These are phyloP conservation scores for Tetheella fluctuosa DNA, from an alignment of 2,888 invertebrate genomes.

Conservation along the genomic window DNA sequence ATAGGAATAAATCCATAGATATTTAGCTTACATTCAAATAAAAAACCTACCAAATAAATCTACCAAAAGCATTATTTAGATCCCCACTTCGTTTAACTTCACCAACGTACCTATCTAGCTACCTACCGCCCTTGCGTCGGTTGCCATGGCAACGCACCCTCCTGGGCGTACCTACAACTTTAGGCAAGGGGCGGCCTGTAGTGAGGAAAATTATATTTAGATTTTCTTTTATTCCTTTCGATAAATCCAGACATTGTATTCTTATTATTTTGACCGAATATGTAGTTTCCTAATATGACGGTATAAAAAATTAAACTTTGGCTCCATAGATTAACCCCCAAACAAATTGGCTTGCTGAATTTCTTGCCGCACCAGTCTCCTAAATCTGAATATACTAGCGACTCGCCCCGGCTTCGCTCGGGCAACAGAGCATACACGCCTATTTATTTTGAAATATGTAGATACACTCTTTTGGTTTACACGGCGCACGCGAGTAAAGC, in stretches of 20 bases:
- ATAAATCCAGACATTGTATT: neutral
- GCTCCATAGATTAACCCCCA: too few relatives aligned
- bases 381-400: too few relatives aligned
- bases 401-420: too few relatives aligned
- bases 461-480: too few relatives aligned
- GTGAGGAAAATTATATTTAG: neutral
- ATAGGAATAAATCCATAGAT: neutral
- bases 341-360: too few relatives aligned
- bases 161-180: constrained; percentile 19
- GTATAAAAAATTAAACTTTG: too few relatives aligned
- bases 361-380: too few relatives aligned
- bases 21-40: neutral
- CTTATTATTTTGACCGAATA: neutral
- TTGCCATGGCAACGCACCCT: constrained; percentile 62
- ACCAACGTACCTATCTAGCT: neutral
- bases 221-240: constrained; percentile 9
- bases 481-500: too few relatives aligned
- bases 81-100: constrained; percentile 31
- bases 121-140: constrained; percentile 49
- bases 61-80: constrained; percentile 17
- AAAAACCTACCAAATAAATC: neutral
- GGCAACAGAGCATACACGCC: too few relatives aligned
- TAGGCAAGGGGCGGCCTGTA: constrained; percentile 10
- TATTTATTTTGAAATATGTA: too few relatives aligned
- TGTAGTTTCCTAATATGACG: too few relatives aligned